phyloP scores from a whole-genome alignment of 2,888 invertebrate species.

The Rhaphigaster nebulosa region DNA sequence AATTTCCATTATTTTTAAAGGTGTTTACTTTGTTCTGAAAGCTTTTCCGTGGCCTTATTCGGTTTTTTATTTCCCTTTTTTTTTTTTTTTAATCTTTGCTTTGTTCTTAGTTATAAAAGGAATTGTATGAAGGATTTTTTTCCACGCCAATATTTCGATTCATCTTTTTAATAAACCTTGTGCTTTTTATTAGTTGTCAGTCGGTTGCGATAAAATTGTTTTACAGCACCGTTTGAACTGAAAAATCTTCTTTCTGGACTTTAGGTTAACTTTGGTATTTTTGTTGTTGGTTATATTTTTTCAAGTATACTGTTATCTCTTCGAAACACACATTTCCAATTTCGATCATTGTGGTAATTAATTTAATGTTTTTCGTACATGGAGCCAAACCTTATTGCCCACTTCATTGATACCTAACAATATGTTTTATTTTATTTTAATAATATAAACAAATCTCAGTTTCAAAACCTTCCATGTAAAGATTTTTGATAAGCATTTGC shows the following conservation, averaged over 20 bases:
- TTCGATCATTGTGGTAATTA: too few species aligned
- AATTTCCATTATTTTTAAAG: background rate
- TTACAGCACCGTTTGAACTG: background rate
- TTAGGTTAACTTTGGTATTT: background rate
- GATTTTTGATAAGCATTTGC: too few species aligned
- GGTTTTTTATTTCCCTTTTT: background rate
- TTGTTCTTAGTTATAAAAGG: conserved; percentile 5
- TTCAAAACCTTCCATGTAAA: too few species aligned
- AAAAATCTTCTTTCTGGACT: background rate
- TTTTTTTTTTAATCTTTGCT: conserved; percentile 4
- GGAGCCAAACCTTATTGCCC: too few species aligned
- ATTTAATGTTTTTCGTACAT: too few species aligned
- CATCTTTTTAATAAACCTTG: conserved; percentile 1
- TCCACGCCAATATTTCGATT: background rate
- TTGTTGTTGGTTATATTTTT: background rate
- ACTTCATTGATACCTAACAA: too few species aligned
- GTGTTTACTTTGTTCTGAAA: conserved; percentile 25
- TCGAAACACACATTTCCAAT: too few species aligned
- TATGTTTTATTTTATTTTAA: too few species aligned
- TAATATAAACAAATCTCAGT: too few species aligned
- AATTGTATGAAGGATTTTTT: background rate
- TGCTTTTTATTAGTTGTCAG: background rate
- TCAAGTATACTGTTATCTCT: too few species aligned
- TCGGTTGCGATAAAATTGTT: background rate
- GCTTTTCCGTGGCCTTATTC: background rate